Conservation (phyloP, 2,888 invertebrate genomes). For the Corythucha ciliata region DNA sequence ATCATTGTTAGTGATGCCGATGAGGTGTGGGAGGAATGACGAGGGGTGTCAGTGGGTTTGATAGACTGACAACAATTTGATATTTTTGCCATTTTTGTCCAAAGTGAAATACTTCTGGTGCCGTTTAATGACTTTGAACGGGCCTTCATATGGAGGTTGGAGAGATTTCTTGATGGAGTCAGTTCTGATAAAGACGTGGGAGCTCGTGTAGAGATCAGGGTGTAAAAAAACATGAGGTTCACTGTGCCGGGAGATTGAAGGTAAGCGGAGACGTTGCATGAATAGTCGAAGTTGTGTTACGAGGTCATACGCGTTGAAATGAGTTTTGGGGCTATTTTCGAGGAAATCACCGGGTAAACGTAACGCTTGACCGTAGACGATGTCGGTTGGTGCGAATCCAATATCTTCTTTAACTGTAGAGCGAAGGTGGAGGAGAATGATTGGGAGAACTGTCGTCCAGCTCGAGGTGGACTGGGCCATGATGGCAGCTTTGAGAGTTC, state of each 20-base stretch:
- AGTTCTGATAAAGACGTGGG: constrained; percentile 22
- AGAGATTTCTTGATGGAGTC: constrained; percentile 17
- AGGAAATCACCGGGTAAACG: not conserved
- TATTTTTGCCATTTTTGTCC: no score
- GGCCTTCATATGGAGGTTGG: constrained; percentile 17
- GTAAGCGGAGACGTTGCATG: no score
- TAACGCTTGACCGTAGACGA: not conserved
- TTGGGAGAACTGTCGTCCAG: not conserved
- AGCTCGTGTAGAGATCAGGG: constrained; percentile 2
- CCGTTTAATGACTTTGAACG: constrained; percentile 11
- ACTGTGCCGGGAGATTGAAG: not conserved
- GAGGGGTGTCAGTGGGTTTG: no score
- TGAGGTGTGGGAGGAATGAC: no score
- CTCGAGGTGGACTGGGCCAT: not conserved
- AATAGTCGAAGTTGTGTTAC: no score
- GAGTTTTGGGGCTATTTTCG: no score
- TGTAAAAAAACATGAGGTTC: not conserved
- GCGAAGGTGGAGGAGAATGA: not conserved
- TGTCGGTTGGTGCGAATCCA: not conserved
- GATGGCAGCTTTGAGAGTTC: not conserved
- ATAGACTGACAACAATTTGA: no score
- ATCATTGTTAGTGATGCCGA: no score
- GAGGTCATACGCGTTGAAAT: no score
- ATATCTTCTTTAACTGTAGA: not conserved
- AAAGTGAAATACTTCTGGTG: no score